Evolutionary conservation across 2,113 vertebrate genomes (phyloP), one percentile per base, ranked within the genome.

Genomic region (Australoheros scitulus): DNA sequence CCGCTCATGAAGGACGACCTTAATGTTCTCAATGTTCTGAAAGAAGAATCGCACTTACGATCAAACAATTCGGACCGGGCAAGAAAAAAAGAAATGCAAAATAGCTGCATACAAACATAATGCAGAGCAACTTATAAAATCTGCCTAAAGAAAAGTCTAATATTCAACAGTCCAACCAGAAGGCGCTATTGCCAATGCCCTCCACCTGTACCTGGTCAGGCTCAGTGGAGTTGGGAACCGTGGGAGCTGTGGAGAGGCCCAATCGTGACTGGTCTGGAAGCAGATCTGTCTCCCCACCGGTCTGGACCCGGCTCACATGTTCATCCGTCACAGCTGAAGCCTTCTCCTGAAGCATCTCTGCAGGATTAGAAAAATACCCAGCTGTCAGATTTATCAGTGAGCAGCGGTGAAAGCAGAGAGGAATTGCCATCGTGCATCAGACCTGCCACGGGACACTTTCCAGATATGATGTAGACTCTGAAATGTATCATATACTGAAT

Each of bases 281-380:
- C 80, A 95, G 93, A 82, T 98, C 97, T 7, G 94, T 92, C 85
- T 96, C 96, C 87, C 91, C 94, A 15, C 93, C 82, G 26, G 94
- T 91, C 86, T 96, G 96, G 92, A 94, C 94, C 89, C 92, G 96
- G 92, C 95, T 95, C 95, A 96, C 95, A 92, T 95, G 95, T 91
- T 97, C 97, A 91, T 98, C 97, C 79, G 95, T 96, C 94, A 97
- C 97, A 89, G 96, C 95, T 93, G 97, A 96, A 93, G 96, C 96
- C 94, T 98, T 99, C 91, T 99, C 98, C 95, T 99, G 98, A 94
- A 99, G 98, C 98, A 99, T 99, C 95, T 97, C 98, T 98, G 93
- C 50, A 79, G 78, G 84, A 89, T 83, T 80, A 83, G 57, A 87
- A 36, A 77, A 78, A 92, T 81, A 87, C 72, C 81, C 83, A 91